A percentile compares a stretch with the other conserved stretches of the same genome.
These are phyloP conservation scores for Epirrita christyi DNA, from an alignment of 2,888 invertebrate genomes.

Conservation along the genomic window DNA sequence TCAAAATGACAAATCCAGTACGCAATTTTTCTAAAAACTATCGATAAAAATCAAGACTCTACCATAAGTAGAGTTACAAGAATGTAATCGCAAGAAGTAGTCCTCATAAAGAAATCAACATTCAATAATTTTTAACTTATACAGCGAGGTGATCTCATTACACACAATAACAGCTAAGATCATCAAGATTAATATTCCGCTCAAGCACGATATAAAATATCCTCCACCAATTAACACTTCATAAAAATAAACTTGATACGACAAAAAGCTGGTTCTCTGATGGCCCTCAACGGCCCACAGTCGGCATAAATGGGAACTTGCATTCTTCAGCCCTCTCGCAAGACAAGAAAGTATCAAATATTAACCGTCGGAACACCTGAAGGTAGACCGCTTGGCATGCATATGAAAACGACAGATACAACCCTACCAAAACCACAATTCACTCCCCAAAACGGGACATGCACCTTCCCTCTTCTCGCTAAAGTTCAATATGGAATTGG, in stretches of 20 bases:
- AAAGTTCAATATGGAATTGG: conserved; percentile 49
- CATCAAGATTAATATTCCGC: conserved; percentile 30
- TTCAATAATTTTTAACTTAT: conserved; percentile 10
- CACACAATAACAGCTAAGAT: conserved; percentile 12
- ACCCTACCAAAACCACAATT: conserved; percentile 43
- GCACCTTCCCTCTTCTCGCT: conserved; percentile 39
- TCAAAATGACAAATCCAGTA: background rate
- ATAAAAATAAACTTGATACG: conserved; percentile 43
- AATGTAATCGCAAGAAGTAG: conserved; percentile 6
- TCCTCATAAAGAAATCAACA: background rate
- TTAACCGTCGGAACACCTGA: conserved; percentile 80
- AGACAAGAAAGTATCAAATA: conserved; percentile 83
- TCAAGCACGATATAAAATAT: conserved; percentile 38
- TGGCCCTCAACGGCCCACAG: conserved; percentile 39
- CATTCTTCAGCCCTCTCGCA: conserved; percentile 58
- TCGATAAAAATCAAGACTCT: background rate
- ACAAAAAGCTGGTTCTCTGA: conserved; percentile 46
- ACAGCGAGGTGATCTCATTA: conserved; percentile 15
- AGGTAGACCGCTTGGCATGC: conserved; percentile 74
- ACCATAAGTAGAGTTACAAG: background rate
- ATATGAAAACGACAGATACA: conserved; percentile 72
- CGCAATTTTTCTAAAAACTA: background rate
- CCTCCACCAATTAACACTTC: conserved; percentile 51
- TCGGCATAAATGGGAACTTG: conserved; percentile 56
- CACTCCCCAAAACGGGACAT: conserved; percentile 34